These are phyloP conservation scores for Diglossa cyanea DNA, from an alignment of 2,797 vertebrate species.

Conservation along the genomic window DNA sequence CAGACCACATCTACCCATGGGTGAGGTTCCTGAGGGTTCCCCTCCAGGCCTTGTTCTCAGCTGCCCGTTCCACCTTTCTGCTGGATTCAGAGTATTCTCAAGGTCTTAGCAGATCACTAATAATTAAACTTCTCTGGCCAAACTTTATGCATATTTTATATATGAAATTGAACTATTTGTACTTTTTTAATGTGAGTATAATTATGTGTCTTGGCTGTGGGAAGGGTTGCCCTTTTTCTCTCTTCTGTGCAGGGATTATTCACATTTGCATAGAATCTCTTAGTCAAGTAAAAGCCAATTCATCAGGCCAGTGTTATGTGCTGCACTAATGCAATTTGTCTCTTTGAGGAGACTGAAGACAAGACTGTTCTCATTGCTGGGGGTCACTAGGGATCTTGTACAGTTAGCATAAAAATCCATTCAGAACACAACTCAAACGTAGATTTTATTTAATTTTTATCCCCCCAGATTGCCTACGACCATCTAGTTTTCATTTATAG, in stretches of 20 bases:
- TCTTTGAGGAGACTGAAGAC: neutral
- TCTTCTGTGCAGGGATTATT: neutral
- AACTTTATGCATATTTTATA: neutral
- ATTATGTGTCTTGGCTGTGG: neutral
- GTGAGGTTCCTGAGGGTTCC: fast-evolving
- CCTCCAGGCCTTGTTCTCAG: neutral
- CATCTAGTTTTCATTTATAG: neutral
- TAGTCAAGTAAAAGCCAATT: neutral
- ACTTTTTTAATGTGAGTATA: neutral
- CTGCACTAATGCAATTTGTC: neutral
- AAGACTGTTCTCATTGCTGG: neutral
- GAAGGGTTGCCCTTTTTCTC: neutral
- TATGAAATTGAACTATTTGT: neutral
- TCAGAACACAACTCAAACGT: neutral
- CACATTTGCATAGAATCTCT: neutral
- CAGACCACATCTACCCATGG: fast-evolving
- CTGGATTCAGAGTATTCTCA: neutral
- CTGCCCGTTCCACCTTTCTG: neutral
- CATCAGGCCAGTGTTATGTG: neutral
- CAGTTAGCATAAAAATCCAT: neutral
- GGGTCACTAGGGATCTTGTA: neutral
- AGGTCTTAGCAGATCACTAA: neutral
- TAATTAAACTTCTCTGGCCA: neutral
- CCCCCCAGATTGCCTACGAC: neutral
- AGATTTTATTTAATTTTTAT: neutral